Evolutionary conservation across 2,113 vertebrate genomes (phyloP).

Genomic region (Pelecanoides urinatrix): DNA sequence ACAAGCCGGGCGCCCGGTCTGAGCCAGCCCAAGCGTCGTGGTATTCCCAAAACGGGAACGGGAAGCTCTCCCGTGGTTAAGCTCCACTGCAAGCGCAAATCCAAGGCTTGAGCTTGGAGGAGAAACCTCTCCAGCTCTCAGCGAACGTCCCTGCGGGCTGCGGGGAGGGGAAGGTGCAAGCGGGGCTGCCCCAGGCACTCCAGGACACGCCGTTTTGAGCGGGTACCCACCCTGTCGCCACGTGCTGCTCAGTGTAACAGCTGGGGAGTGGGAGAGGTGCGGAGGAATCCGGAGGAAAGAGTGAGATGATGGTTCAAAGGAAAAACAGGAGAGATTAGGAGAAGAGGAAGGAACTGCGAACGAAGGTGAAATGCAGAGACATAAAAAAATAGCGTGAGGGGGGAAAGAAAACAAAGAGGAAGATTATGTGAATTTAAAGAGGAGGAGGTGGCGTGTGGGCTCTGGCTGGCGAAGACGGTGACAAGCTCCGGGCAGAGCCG

Average conservation of each 20-base stretch:
- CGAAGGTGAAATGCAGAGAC: constrained; percentile 36
- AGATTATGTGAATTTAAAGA: background rate
- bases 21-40: background rate
- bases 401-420: background rate
- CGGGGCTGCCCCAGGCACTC: background rate
- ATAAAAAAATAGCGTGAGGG: background rate
- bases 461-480: background rate
- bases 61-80: background rate
- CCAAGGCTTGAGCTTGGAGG: background rate
- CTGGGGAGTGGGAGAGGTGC: constrained; percentile 63
- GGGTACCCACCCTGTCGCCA: constrained; percentile 76
- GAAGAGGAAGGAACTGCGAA: constrained; percentile 32
- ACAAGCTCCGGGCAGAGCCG: background rate
- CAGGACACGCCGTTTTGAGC: background rate
- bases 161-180: background rate
- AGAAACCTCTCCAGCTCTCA: background rate
- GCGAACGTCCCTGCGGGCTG: rapidly evolving
- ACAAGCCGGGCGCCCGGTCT: background rate
- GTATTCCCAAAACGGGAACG: rapidly evolving
- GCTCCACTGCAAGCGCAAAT: background rate
- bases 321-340: constrained; percentile 68
- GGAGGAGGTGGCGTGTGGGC: background rate
- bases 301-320: constrained; percentile 57
- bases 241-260: constrained; percentile 81
- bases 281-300: constrained; percentile 66